Evolutionary conservation across 37 sponge, comb jelly and placozoan species (phyloP), one percentile per base, ranked within the genome.

Genomic region (Oopsacas minuta): DNA sequence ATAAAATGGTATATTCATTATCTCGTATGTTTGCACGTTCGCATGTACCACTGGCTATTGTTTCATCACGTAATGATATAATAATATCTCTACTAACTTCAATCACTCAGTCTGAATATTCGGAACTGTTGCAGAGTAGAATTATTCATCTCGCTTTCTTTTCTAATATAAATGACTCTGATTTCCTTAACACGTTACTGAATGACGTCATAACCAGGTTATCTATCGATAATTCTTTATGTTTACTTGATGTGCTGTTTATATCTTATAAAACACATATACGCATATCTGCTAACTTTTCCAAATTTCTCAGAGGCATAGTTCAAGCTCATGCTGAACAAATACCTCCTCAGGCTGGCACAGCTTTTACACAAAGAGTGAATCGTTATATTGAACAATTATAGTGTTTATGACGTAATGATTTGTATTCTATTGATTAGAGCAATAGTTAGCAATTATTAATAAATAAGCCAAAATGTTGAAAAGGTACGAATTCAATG

Each of bases 131-230:
- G 7, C 75, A 61, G 30, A 61, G 22, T 25, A 61, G 30, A 10
- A 61, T 61, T 61, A 61, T 61, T 3, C 22, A 61, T n/a, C 75
- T 61, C 1, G 75, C 75, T 20, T 61, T 61, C 75, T 61, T 61
- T 34, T 61, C 75, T 61, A 34, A 61, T 61, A 25, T 12, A 3
- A 34, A 61, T 61, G 30, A 61, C 22, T 3, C 75, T 61, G 75
- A 20, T 5, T 61, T 61, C 75, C 28, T 61, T 32, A 3, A 12
- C 75, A 32, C 75, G 3, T 15, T 42, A 15, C 5, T 3, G 7
- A 25, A 61, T 61, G 22, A 61, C 3, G 28, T 61, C 22, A 61
- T 61, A 3, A 61, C 75, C 22, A 25, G 75, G 32, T 25, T 61
- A 61, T 34, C 75, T 32, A 61, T 12, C 22, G 75, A 61, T 61